A percentile compares a stretch with the other conserved stretches of the same genome.
These are phyloP conservation scores for Hippotragus niger DNA, from an alignment of 2,113 vertebrate species.

Conservation along the genomic window DNA sequence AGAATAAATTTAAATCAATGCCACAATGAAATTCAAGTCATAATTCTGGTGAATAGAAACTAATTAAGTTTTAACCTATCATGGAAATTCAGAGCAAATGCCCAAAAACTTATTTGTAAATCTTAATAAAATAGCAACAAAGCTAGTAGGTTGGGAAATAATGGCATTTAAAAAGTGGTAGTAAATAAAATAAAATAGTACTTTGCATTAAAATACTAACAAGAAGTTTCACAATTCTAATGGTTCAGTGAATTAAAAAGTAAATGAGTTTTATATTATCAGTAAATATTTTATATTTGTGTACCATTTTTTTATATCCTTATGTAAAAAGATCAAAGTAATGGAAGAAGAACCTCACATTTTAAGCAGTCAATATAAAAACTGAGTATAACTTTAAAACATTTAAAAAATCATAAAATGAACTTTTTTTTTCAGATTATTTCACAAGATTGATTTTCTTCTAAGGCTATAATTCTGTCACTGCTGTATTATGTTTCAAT, in stretches of 20 bases:
- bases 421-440: background rate
- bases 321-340: background rate
- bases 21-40: constrained; percentile 21
- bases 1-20: constrained; percentile 35
- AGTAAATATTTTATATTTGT: background rate
- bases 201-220: background rate
- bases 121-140: background rate
- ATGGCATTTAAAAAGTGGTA: background rate
- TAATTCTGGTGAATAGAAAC: constrained; percentile 31
- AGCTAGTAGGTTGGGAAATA: constrained; percentile 22
- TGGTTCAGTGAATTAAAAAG: background rate
- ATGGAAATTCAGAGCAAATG: constrained; percentile 33
- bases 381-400: background rate
- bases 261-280: background rate
- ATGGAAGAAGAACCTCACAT: background rate
- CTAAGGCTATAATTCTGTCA: background rate
- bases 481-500: background rate
- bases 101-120: constrained; percentile 35
- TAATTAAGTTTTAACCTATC: constrained; percentile 39
- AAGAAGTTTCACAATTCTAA: background rate
- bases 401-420: background rate
- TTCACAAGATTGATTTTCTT: background rate
- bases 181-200: constrained; percentile 40
- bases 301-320: background rate
- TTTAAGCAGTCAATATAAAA: constrained; percentile 18